Evolutionary conservation across 2,888 invertebrate species (phyloP), one percentile per base, ranked within the genome.

Genomic region (Chymomyza amoena): DNA sequence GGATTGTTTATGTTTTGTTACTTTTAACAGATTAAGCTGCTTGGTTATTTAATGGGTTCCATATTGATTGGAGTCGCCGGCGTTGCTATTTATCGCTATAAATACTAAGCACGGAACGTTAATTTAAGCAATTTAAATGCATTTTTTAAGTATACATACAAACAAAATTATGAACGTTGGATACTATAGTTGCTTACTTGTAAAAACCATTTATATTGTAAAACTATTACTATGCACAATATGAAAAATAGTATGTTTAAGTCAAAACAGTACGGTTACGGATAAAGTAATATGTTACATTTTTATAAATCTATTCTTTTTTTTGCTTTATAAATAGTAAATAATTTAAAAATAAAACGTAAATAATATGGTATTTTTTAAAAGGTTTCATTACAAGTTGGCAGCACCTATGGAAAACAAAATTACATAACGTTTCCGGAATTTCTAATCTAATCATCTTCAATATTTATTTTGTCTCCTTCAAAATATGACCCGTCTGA

Each of bases 71-170:
- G 95, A 65, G 93, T 95, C 70, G 94, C 94, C 68, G 96, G 96
- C 76, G 94, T 95, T 66, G 93, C 96, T 64, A 94, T 95, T 68
- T 96, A 96, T 92, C 94, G 95, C 89, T 95, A 96, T 92, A 95
- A 95, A 93, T 93, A 92, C 81, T 92, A 72, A 81, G 62, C 64
- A 71, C 61, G 65, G 54, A n/a, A 13, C 51, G 56, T 69, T 82
- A 79, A 64, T 72, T 77, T 82, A 79, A 76, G 78, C 82, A 77
- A 77, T 77, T 79, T 6, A 72, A 78, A 79, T 75, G 83, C 84
- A 84, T 84, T 84, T 82, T 80, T 70, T 50, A 66, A 50, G 64
- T 69, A 65, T 52, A 62, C 50, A 73, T 57, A 76, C 69, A 61
- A 70, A 54, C 80, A 70, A 84, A 83, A 82, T 81, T 82, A 81